Evolutionary conservation across 2,888 invertebrate species (phyloP).

Genomic region (Rotaria sp.): DNA sequence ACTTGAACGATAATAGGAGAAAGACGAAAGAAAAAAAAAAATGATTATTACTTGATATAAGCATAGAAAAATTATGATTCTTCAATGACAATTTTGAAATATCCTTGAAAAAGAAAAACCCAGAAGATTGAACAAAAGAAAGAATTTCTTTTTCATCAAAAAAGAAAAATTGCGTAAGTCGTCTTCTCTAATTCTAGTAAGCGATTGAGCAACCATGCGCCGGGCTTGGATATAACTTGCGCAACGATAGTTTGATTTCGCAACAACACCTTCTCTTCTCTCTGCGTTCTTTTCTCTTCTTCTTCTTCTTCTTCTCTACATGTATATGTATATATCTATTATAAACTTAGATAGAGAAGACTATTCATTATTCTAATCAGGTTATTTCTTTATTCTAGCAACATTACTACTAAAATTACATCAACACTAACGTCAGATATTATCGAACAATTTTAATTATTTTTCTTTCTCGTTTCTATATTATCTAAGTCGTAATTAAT

Average conservation of each 20-base stretch:
- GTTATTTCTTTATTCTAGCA: not conserved
- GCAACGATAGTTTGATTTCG: slow-evolving; percentile 8
- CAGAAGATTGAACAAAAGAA: not conserved
- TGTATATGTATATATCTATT: not conserved
- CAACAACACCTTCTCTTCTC: slow-evolving; percentile 4
- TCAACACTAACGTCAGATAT: not conserved
- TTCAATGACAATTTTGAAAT: no score
- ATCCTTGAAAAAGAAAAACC: no score
- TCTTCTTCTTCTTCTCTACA: not conserved
- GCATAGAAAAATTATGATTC: no score
- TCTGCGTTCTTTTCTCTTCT: not conserved
- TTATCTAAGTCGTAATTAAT: no score
- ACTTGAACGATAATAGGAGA: not conserved
- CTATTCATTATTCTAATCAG: not conserved
- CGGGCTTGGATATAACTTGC: not conserved
- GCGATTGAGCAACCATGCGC: not conserved
- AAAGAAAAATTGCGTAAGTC: not conserved
- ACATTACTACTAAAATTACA: not conserved
- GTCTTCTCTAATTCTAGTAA: not conserved
- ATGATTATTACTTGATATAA: no score
- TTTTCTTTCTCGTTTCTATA: not conserved
- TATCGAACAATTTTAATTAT: not conserved
- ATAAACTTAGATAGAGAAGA: not conserved
- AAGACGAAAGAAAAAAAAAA: not conserved
- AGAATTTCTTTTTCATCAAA: not conserved